Evolutionary conservation across 2,113 vertebrate genomes (phyloP).

Genomic region (Lophochroa leadbeateri): DNA sequence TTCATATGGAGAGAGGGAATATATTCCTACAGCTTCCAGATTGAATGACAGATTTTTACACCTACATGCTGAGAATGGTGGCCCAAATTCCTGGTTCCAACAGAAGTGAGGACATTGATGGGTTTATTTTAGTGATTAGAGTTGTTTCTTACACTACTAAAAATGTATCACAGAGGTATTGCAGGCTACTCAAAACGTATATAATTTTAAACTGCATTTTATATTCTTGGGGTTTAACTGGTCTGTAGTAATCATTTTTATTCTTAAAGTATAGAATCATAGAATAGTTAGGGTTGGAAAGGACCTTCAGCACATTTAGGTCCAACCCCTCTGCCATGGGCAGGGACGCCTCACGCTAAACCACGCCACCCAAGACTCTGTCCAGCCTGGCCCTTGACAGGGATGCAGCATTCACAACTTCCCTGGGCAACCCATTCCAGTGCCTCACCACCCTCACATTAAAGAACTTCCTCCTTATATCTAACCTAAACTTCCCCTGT

Average conservation of each 20-base stretch:
- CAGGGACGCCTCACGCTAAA: background rate
- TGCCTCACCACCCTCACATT: background rate
- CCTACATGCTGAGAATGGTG: conserved; percentile 22
- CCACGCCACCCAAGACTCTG: background rate
- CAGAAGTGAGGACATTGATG: conserved; percentile 31
- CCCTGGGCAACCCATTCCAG: background rate
- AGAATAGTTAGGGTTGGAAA: background rate
- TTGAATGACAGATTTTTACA: conserved; percentile 58
- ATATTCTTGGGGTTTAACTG: background rate
- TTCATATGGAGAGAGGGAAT: conserved; percentile 30
- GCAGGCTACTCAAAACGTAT: background rate
- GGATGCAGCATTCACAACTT: background rate
- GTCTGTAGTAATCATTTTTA: background rate
- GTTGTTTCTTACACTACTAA: background rate
- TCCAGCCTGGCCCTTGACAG: background rate
- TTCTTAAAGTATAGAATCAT: background rate
- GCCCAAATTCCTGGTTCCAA: conserved; percentile 45
- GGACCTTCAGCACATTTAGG: background rate
- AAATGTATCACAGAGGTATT: background rate
- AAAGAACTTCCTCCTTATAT: background rate
- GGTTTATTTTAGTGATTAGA: conserved; percentile 39
- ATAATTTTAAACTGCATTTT: background rate
- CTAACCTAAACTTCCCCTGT: background rate
- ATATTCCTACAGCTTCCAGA: conserved; percentile 32
- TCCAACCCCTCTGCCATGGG: background rate